phyloP scores from a whole-genome alignment of 2,113 vertebrate genomes.

The western clawed frog (Xenopus tropicalis) region DNA sequence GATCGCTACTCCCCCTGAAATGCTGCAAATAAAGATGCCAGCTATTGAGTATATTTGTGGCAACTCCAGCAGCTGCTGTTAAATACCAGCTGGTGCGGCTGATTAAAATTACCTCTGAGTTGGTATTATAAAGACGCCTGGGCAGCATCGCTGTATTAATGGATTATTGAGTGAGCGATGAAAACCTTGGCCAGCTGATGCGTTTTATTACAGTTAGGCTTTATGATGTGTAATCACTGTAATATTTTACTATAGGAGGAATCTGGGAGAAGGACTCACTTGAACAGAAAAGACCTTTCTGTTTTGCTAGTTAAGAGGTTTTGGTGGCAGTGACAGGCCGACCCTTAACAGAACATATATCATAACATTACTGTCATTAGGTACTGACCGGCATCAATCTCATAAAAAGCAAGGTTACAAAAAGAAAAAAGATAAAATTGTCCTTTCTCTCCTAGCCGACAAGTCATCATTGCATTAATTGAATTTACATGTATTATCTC shows the following conservation, averaged over 20 bases:
- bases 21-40: slow-evolving; percentile 85
- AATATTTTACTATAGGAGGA: slow-evolving; percentile 81
- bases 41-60: slow-evolving; percentile 83
- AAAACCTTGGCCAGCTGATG: slow-evolving; percentile 87
- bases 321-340: not conserved
- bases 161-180: slow-evolving; percentile 86
- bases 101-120: slow-evolving; percentile 88
- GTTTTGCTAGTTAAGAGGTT: slow-evolving; percentile 21
- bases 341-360: not conserved
- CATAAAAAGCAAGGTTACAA: not conserved
- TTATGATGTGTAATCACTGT: slow-evolving; percentile 84
- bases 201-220: slow-evolving; percentile 85
- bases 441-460: not conserved
- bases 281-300: slow-evolving; percentile 52
- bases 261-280: slow-evolving; percentile 63
- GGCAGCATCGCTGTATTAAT: slow-evolving; percentile 84
- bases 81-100: slow-evolving; percentile 87
- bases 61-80: slow-evolving; percentile 82
- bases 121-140: slow-evolving; percentile 85
- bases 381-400: slow-evolving; percentile 7
- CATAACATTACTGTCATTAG: slow-evolving; percentile 4
- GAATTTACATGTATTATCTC: not conserved
- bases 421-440: slow-evolving; percentile 6
- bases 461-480: not conserved
- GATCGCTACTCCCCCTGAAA: slow-evolving; percentile 78